Base-by-base conservation (phyloP, 2,888 invertebrate species). In the Phymatocera aterrima region DNA sequence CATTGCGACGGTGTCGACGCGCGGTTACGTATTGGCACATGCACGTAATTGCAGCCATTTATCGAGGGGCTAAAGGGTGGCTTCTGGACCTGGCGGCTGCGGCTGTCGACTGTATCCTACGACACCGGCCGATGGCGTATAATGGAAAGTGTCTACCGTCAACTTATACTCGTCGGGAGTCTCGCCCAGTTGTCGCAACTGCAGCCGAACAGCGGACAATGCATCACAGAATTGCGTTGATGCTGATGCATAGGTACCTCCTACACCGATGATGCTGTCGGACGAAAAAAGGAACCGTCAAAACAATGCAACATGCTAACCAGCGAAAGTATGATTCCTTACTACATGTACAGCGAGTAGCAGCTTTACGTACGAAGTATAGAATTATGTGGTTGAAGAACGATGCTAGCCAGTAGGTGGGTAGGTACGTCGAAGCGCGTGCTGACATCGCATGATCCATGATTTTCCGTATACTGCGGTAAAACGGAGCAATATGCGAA, bases 31-130 rank as follows among this genome's bases (percentile, higher is more conserved):
- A 88, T 88, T 82, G 87, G 86, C 86, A 85, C 85, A 83, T 87
- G 87, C 82, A 86, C 85, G 87, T 88, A 88, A 88, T 88, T 87
- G 87, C 84, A 82, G 86, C 87, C 85, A 88, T 88, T 88, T 87
- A 86, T 88, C 85, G 87, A 81, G 82, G 79, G 81, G 80, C 80
- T 24, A 65, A 79, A 80, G 81, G 81, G 81, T 82, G 79, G 78
- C 21, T 72, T 18, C 34, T 54, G 72, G 72, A 31, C 31, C 51
- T 46, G 28, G 60, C 48, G 61, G 68, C 77, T 18, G 60, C 48
- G 61, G 68, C 77, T 18, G 77, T 46, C 78, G 79, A 46, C 83
- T 79, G 77, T 31, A 31, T 72, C 37, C 51, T 72, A 51, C 34
- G 72, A 21, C 18, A 57, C 24, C 51, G 51, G 18, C 72, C 12